Conservation (phyloP, 2,888 invertebrate genomes). For the Agrotis ipsilon region DNA sequence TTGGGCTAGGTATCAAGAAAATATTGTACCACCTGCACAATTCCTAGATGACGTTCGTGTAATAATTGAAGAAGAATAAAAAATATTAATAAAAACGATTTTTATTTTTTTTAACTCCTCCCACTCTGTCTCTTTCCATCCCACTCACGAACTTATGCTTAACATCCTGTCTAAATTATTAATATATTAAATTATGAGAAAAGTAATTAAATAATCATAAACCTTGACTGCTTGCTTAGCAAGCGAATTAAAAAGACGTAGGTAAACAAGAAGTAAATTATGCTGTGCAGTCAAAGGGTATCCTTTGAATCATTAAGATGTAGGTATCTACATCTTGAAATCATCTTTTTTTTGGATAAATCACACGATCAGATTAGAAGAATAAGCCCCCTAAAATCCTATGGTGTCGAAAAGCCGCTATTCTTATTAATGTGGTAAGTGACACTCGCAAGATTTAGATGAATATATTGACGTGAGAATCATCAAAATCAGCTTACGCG, state of each 20-base stretch:
- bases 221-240: not conserved
- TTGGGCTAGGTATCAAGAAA: not conserved
- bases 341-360: not conserved
- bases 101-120: not conserved
- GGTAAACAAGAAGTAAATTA: not conserved
- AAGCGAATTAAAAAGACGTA: slow-evolving; percentile 1
- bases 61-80: not conserved
- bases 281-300: not conserved
- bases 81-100: not conserved
- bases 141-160: not conserved
- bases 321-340: no score
- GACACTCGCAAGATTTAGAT: no score
- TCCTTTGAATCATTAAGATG: no score
- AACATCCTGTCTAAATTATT: not conserved
- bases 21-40: slow-evolving; percentile 1
- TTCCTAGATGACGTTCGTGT: not conserved
- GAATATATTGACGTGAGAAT: no score
- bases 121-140: not conserved
- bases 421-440: no score
- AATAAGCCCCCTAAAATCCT: not conserved
- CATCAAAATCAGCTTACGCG: no score
- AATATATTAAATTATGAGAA: not conserved
- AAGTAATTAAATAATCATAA: not conserved
- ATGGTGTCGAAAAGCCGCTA: not conserved
- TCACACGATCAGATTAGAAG: not conserved